Percentiles rank a stretch among this genome's conserved stretches.
phyloP scores from a whole-genome alignment of 1,140 invertebrate genomes.

The Drosophila pectinifera region DNA sequence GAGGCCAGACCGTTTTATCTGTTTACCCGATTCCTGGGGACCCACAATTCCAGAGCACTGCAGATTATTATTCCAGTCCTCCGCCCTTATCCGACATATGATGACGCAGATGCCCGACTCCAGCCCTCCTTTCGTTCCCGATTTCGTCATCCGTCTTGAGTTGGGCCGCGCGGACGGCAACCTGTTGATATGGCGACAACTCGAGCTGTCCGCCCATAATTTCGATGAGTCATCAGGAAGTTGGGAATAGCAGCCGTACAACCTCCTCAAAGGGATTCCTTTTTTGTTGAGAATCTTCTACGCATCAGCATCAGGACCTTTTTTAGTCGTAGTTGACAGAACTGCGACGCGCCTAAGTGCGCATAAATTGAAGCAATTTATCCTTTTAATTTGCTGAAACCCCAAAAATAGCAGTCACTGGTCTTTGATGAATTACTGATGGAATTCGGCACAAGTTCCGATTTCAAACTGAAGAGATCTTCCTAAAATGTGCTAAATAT shows the following conservation, averaged over 20 bases:
- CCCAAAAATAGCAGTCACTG: neutral
- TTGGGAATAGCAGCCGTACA: conserved; percentile 17
- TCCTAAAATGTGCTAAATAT: too few relatives aligned
- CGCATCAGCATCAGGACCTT: conserved; percentile 14
- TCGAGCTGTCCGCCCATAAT: conserved; percentile 2
- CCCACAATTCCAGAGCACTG: conserved; percentile 49
- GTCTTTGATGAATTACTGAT: neutral
- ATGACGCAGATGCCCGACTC: conserved; percentile 46
- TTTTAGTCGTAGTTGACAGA: conserved; percentile 3
- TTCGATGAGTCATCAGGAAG: conserved; percentile 47
- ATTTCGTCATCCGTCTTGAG: conserved; percentile 25
- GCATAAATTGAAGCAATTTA: conserved; percentile 18
- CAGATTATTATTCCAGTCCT: conserved; percentile 44
- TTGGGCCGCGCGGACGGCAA: conserved; percentile 6
- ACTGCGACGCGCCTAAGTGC: neutral
- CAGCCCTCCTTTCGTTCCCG: neutral
- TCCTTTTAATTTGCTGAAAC: conserved; percentile 9
- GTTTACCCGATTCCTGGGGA: conserved; percentile 49
- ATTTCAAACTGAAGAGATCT: neutral
- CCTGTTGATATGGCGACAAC: conserved; percentile 61
- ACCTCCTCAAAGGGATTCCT: conserved; percentile 3
- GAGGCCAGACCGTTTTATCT: conserved; percentile 45
- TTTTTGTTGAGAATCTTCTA: conserved; percentile 7
- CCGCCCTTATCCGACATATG: neutral
- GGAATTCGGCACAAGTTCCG: neutral